Conservation (phyloP, 2,888 invertebrate genomes). For the Drosophila heteroneura region DNA sequence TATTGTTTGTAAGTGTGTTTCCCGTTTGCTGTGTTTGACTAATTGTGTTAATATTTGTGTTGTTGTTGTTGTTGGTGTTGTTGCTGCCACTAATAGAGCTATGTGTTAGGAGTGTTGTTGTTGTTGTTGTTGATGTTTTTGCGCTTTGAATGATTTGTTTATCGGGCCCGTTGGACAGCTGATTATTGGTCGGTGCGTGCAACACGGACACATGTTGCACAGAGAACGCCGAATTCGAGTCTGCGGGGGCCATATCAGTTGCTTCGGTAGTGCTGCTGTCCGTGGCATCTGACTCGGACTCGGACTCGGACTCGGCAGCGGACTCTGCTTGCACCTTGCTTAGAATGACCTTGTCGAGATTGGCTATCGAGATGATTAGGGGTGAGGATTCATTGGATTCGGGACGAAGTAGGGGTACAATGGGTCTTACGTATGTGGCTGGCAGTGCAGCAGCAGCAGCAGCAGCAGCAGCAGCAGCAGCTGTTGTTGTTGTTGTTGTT, state of each 20-base stretch:
- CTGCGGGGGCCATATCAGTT: constrained; percentile 41
- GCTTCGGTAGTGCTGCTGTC: constrained; percentile 19
- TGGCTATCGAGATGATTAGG: constrained; percentile 85
- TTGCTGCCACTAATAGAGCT: constrained; percentile 31
- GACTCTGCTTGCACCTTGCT: constrained; percentile 78
- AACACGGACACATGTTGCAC: constrained; percentile 77
- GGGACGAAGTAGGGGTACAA: constrained; percentile 84
- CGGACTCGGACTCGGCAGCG: constrained; percentile 10
- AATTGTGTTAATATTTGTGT: constrained; percentile 36
- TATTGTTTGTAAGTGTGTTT: constrained; percentile 43
- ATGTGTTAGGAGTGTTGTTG: constrained; percentile 14
- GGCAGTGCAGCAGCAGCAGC: constrained; percentile 54
- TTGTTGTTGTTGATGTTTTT: constrained; percentile 9
- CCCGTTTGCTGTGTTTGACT: constrained; percentile 40
- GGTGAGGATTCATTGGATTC: constrained; percentile 85
- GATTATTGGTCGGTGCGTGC: constrained; percentile 73
- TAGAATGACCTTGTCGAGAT: constrained; percentile 85
- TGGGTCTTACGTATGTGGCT: constrained; percentile 83
- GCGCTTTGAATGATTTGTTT: constrained; percentile 13
- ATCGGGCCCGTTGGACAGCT: constrained; percentile 9
- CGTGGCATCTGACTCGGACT: constrained; percentile 31
- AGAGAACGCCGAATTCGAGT: constrained; percentile 82
- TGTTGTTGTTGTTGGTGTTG: constrained; percentile 27
- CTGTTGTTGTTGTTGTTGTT: not conserved
- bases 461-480: too few relatives aligned